Percentiles rank a stretch among this genome's conserved stretches.
phyloP scores from a whole-genome alignment of 2,113 vertebrate genomes.

The Ochotona princeps region DNA sequence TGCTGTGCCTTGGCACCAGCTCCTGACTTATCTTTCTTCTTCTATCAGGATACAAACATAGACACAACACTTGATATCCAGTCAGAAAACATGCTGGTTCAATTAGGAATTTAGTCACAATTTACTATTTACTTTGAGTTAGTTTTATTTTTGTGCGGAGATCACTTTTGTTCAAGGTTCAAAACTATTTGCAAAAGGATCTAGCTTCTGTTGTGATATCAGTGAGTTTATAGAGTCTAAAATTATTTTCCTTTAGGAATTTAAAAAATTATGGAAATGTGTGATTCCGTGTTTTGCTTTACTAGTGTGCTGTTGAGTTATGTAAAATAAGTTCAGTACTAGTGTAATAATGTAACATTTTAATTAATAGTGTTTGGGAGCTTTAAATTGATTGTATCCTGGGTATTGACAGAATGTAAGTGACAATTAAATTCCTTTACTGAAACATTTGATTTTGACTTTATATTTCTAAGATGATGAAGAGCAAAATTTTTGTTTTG shows the following conservation, averaged over 20 bases:
- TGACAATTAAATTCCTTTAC: neutral
- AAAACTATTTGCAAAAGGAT: slow-evolving; percentile 26
- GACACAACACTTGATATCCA: neutral
- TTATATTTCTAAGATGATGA: neutral
- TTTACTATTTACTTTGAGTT: neutral
- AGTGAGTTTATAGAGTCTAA: neutral
- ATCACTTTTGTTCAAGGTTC: slow-evolving; percentile 19
- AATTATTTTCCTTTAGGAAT: neutral
- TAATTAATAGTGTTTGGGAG: neutral
- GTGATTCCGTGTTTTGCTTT: slow-evolving; percentile 44
- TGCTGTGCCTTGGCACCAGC: too few species aligned
- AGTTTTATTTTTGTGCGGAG: slow-evolving; percentile 27
- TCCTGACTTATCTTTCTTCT: neutral
- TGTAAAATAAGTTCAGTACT: slow-evolving; percentile 42
- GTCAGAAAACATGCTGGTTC: slow-evolving; percentile 12
- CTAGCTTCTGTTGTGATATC: neutral
- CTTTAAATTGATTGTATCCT: slow-evolving; percentile 37
- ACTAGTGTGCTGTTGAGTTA: neutral
- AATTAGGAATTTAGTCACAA: slow-evolving; percentile 9
- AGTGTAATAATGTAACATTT: neutral
- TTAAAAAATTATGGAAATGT: neutral
- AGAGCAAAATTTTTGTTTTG: neutral
- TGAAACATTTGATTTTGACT: slow-evolving; percentile 1
- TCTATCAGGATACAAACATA: neutral
- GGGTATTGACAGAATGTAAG: neutral